These are phyloP conservation scores for Scaptomyza graminum DNA, from an alignment of 1,140 invertebrate genomes.

Conservation along the genomic window DNA sequence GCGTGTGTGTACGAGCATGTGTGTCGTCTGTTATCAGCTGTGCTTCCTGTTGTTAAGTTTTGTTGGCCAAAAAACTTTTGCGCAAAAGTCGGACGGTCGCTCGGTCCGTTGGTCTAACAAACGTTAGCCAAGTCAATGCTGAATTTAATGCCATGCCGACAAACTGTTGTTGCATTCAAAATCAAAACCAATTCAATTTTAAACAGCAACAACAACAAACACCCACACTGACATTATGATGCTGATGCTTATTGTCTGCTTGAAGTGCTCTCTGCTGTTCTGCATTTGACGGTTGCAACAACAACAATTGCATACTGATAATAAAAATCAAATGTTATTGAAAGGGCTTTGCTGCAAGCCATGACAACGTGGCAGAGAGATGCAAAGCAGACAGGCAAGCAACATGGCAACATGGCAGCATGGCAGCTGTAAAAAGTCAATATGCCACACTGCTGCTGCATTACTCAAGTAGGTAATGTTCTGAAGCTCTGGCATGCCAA, in stretches of 20 bases:
- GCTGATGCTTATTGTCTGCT: constrained; percentile 55
- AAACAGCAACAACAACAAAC: background rate
- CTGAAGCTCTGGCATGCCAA: constrained; percentile 34
- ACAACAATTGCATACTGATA: constrained; percentile 65
- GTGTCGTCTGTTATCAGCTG: constrained; percentile 65
- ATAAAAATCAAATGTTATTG: constrained; percentile 75
- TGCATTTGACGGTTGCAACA: constrained; percentile 35
- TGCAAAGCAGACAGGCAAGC: constrained; percentile 14
- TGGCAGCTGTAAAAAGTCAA: constrained; percentile 39
- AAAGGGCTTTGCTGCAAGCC: constrained; percentile 19
- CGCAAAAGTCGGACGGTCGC: too few relatives aligned
- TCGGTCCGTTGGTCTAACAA: constrained; percentile 4
- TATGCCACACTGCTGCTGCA: constrained; percentile 44
- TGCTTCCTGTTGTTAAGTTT: constrained; percentile 78
- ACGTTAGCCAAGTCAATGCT: constrained; percentile 22
- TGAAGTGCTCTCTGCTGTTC: constrained; percentile 19
- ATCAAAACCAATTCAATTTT: constrained; percentile 66
- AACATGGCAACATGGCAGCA: constrained; percentile 20
- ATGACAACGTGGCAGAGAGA: constrained; percentile 20
- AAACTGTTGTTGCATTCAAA: constrained; percentile 47
- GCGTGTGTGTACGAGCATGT: constrained; percentile 27
- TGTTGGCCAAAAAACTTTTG: constrained; percentile 34
- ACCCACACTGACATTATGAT: constrained; percentile 45
- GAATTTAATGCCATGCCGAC: constrained; percentile 53
- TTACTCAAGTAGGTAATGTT: constrained; percentile 54